A percentile compares a stretch with the other conserved stretches of the same genome.
Conservation (phyloP, 2,888 invertebrate species). For the Andrena praecox region DNA sequence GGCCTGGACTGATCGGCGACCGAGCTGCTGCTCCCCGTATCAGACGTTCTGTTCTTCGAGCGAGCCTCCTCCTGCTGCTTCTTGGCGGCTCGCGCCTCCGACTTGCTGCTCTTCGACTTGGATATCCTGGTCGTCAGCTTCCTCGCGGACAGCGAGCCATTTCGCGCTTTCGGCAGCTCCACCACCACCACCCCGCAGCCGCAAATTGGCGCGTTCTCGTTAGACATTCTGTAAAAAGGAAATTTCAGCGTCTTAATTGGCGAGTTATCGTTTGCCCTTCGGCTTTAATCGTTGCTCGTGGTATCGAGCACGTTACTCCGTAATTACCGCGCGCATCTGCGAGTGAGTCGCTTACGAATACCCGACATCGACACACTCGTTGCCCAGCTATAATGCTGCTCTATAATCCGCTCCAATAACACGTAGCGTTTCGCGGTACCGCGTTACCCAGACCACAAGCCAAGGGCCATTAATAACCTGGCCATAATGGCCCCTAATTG, state of each 20-base stretch:
- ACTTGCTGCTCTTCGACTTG: slow-evolving; percentile 73
- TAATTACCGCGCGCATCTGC: background rate
- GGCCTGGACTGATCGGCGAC: slow-evolving; percentile 73
- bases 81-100: slow-evolving; percentile 73
- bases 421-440: slow-evolving; percentile 33
- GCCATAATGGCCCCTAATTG: slow-evolving; percentile 56
- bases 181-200: slow-evolving; percentile 79
- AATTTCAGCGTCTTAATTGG: too few relatives aligned
- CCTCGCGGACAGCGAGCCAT: slow-evolving; percentile 71
- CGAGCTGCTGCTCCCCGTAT: slow-evolving; percentile 78
- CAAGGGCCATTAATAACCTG: slow-evolving; percentile 49
- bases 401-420: slow-evolving; percentile 42
- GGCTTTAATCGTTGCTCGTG: too few relatives aligned
- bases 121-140: slow-evolving; percentile 76
- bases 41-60: slow-evolving; percentile 72
- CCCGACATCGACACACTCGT: slow-evolving; percentile 31
- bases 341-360: background rate
- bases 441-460: slow-evolving; percentile 44
- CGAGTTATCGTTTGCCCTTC: too few relatives aligned
- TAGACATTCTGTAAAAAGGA: slow-evolving; percentile 78
- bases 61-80: slow-evolving; percentile 70
- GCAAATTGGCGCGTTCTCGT: slow-evolving; percentile 79
- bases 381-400: slow-evolving; percentile 2
- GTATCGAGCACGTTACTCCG: too few relatives aligned
- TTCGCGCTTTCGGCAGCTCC: slow-evolving; percentile 76